phyloP scores from a whole-genome alignment of 2,888 invertebrate species.

The Neoscelio sp. region DNA sequence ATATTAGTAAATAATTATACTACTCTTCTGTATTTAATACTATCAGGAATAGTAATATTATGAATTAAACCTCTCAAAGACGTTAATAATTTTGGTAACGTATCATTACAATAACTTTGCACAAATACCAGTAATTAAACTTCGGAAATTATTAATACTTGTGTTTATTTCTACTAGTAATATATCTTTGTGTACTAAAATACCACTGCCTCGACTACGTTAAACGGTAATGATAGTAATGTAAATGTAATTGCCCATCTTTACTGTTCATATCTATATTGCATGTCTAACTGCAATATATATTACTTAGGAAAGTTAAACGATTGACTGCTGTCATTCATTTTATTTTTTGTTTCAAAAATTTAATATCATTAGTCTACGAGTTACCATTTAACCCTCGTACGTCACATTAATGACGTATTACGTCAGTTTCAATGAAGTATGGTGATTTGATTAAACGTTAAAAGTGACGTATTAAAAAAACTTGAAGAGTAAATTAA shows the following conservation, averaged over 20 bases:
- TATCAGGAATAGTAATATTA: too few relatives aligned
- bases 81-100: too few relatives aligned
- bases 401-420: constrained; percentile 39
- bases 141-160: too few relatives aligned
- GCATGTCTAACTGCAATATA: constrained; percentile 25
- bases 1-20: too few relatives aligned
- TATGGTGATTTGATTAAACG: constrained; percentile 29
- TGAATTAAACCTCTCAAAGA: too few relatives aligned
- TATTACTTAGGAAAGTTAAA: constrained; percentile 24
- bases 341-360: constrained; percentile 38
- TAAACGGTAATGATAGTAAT: constrained; percentile 23
- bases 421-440: constrained; percentile 43
- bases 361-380: constrained; percentile 44
- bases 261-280: constrained; percentile 6
- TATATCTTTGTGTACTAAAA: constrained; percentile 11
- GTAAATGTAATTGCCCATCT: constrained; percentile 29
- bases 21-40: too few relatives aligned
- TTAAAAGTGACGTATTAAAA: too few relatives aligned
- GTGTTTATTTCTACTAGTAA: neutral
- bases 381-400: constrained; percentile 32
- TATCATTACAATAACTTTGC: too few relatives aligned
- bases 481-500: too few relatives aligned
- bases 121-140: too few relatives aligned
- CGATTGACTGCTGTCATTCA: constrained; percentile 51
- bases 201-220: constrained; percentile 3